Percentiles rank a stretch among this genome's conserved stretches.
These are phyloP conservation scores for Anabas testudineus DNA, from an alignment of 2,797 vertebrate genomes.

Conservation along the genomic window DNA sequence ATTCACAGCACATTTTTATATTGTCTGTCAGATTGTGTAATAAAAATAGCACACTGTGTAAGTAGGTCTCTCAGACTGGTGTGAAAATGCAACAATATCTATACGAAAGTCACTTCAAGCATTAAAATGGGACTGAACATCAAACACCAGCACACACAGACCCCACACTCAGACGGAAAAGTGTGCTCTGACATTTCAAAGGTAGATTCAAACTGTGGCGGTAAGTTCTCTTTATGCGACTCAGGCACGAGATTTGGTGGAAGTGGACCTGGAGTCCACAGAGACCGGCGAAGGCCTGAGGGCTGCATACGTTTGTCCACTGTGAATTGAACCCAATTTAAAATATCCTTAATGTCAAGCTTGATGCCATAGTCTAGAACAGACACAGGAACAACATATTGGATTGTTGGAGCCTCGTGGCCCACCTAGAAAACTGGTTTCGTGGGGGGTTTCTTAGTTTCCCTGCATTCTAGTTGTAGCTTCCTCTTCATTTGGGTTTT, in stretches of 20 bases:
- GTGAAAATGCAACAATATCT: slow-evolving; percentile 5
- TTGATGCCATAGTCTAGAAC: slow-evolving; percentile 28
- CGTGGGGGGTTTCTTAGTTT: slow-evolving; percentile 1
- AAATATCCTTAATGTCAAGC: slow-evolving; percentile 26
- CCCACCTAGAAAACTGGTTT: slow-evolving; percentile 3
- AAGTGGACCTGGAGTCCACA: slow-evolving; percentile 26
- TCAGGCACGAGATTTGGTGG: background rate
- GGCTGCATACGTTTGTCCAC: slow-evolving; percentile 21
- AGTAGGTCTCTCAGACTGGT: background rate
- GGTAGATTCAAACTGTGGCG: slow-evolving; percentile 7
- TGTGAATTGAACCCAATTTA: slow-evolving; percentile 29
- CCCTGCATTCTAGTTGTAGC: background rate
- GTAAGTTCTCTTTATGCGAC: slow-evolving; percentile 12
- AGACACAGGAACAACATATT: slow-evolving; percentile 6
- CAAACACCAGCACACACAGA: background rate
- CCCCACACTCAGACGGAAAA: background rate
- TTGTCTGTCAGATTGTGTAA: slow-evolving; percentile 17
- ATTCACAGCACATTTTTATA: slow-evolving; percentile 28
- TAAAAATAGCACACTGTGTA: slow-evolving; percentile 27
- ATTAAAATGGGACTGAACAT: slow-evolving; percentile 1
- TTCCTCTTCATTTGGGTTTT: no score
- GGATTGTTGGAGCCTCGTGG: background rate
- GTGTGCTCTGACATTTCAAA: slow-evolving; percentile 7
- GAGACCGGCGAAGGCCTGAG: slow-evolving; percentile 3
- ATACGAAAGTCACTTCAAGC: background rate